Conservation (phyloP, 2,113 vertebrate genomes). For the Talpa occidentalis region DNA sequence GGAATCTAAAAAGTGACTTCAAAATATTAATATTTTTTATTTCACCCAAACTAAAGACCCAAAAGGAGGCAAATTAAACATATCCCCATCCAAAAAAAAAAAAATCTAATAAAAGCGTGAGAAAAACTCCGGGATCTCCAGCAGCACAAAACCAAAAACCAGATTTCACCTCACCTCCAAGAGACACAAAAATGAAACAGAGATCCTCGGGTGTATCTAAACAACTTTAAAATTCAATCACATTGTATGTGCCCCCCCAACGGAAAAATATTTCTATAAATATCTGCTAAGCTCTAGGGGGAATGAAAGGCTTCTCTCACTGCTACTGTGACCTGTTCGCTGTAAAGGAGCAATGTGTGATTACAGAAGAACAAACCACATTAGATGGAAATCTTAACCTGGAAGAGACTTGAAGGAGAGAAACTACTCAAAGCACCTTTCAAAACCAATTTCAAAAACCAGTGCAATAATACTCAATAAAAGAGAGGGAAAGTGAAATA, state of each 20-base stretch:
- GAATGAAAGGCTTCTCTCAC: constrained; percentile 24
- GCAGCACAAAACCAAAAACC: constrained; percentile 20
- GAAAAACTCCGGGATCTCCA: constrained; percentile 32
- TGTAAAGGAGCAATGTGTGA: constrained; percentile 29
- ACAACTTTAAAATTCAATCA: constrained; percentile 13
- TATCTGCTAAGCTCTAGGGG: not conserved
- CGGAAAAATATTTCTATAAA: constrained; percentile 32
- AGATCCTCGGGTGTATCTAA: not conserved
- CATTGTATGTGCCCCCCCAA: not conserved
- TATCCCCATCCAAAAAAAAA: constrained; percentile 30
- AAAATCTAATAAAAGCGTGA: constrained; percentile 12
- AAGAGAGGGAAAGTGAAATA: not conserved
- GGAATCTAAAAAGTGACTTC: constrained; percentile 30
- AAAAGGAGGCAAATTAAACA: constrained; percentile 53
- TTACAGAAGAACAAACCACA: constrained; percentile 30
- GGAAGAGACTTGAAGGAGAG: constrained; percentile 19
- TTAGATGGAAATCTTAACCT: constrained; percentile 45
- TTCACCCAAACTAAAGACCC: constrained; percentile 59
- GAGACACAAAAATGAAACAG: constrained; percentile 22
- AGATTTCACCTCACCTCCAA: constrained; percentile 35
- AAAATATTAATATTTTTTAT: constrained; percentile 49
- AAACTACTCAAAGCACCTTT: constrained; percentile 45
- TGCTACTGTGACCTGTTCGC: not conserved
- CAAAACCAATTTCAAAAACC: constrained; percentile 41
- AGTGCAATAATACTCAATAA: not conserved